Conservation (phyloP, 2,888 invertebrate species). For the Calameuta idolon region DNA sequence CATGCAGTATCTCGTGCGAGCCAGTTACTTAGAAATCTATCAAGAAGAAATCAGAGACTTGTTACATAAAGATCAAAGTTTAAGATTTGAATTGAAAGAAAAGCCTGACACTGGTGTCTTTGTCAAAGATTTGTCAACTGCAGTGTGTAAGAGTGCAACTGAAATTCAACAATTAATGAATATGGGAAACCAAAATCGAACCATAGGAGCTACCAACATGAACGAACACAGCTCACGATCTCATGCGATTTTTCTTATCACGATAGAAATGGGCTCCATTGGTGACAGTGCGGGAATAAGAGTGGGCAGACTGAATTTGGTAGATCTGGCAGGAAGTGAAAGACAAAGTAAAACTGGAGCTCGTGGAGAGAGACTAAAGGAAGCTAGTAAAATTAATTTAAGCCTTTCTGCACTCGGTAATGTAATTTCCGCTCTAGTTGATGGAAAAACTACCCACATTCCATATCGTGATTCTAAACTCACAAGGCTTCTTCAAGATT, state of each 20-base stretch:
- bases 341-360: slow-evolving; percentile 97
- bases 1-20: slow-evolving; percentile 94
- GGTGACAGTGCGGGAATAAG: slow-evolving; percentile 72
- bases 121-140: slow-evolving; percentile 94
- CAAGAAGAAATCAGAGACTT: slow-evolving; percentile 87
- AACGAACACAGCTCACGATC: slow-evolving; percentile 98
- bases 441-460: slow-evolving; percentile 93
- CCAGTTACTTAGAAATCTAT: slow-evolving; percentile 97
- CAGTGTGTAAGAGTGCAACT: slow-evolving; percentile 92
- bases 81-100: slow-evolving; percentile 80
- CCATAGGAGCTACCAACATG: slow-evolving; percentile 97
- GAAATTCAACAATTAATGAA: slow-evolving; percentile 97
- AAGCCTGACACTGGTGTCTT: slow-evolving; percentile 89
- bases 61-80: slow-evolving; percentile 76
- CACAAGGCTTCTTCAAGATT: slow-evolving; percentile 96
- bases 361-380: slow-evolving; percentile 91
- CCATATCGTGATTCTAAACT: slow-evolving; percentile 98
- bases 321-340: slow-evolving; percentile 98
- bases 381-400: slow-evolving; percentile 97
- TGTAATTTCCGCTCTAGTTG: slow-evolving; percentile 96
- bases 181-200: slow-evolving; percentile 92
- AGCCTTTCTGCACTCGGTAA: slow-evolving; percentile 97
- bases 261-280: slow-evolving; percentile 91
- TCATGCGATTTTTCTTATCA: slow-evolving; percentile 98
- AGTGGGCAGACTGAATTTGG: slow-evolving; percentile 96